These are phyloP conservation scores for Loris lydekkerianus DNA, from an alignment of 2,797 vertebrate genomes.

Conservation along the genomic window DNA sequence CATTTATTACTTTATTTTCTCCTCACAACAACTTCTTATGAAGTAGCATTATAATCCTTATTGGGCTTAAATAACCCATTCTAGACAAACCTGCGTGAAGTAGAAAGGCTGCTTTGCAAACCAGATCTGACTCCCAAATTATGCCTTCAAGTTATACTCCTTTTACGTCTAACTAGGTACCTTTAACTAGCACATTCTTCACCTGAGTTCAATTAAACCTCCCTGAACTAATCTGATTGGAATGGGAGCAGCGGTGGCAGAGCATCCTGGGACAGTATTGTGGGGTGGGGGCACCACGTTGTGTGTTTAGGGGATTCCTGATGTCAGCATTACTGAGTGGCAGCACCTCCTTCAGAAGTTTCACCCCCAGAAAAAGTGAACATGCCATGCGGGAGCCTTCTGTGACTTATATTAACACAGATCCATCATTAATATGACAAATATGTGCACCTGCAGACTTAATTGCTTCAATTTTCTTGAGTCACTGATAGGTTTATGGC, in stretches of 20 bases:
- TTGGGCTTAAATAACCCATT: constrained; percentile 21
- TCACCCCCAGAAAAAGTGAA: background rate
- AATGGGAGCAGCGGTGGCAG: background rate
- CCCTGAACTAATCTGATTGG: background rate
- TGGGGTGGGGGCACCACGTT: rapidly evolving
- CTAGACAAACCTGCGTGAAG: background rate
- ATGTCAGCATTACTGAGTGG: background rate
- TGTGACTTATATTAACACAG: constrained; percentile 84
- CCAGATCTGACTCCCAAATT: background rate
- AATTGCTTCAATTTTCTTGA: constrained; percentile 88
- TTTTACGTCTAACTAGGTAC: background rate
- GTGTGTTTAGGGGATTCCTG: rapidly evolving
- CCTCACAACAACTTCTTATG: background rate
- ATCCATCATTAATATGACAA: constrained; percentile 87
- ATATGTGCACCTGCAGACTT: constrained; percentile 88
- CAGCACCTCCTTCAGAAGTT: background rate
- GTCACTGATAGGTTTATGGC: constrained; percentile 86
- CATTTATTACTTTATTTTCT: constrained; percentile 44
- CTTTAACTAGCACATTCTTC: background rate
- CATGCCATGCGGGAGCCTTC: constrained; percentile 58
- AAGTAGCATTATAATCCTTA: constrained; percentile 37
- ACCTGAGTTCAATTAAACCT: background rate
- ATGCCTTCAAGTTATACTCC: background rate
- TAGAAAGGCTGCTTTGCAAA: background rate
- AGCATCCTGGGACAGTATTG: background rate